phyloP scores from a whole-genome alignment of 1,140 invertebrate genomes.

The Ceratina australensis region DNA sequence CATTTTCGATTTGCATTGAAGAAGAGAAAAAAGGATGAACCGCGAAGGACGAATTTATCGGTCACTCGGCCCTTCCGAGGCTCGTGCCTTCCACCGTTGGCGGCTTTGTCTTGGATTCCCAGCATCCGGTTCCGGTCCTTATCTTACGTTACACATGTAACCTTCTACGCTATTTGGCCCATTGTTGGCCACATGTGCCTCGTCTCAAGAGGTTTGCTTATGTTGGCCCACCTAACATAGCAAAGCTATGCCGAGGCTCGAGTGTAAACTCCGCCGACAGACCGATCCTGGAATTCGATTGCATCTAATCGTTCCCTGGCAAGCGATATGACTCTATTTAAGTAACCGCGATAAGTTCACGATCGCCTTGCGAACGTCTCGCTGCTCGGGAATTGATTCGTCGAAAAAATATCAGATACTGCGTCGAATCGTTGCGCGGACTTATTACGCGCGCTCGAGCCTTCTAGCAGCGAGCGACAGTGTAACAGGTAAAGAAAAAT shows the following conservation, averaged over 20 bases:
- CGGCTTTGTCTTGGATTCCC: constrained; percentile 57
- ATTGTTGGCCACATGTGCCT: constrained; percentile 73
- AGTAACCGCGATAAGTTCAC: constrained; percentile 15
- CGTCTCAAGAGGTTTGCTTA: constrained; percentile 66
- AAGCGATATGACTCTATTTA: constrained; percentile 42
- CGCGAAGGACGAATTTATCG: constrained; percentile 32
- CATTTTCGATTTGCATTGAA: too few relatives aligned
- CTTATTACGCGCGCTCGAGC: too few relatives aligned
- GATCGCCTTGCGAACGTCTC: too few relatives aligned
- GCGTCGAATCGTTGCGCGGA: too few relatives aligned
- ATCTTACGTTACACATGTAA: constrained; percentile 70
- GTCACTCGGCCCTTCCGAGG: constrained; percentile 6
- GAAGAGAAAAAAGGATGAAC: not conserved
- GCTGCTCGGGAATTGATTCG: too few relatives aligned
- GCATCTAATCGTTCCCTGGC: constrained; percentile 49
- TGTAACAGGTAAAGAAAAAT: too few relatives aligned
- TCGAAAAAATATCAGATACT: too few relatives aligned
- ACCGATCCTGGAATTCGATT: constrained; percentile 57
- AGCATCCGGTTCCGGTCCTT: constrained; percentile 73
- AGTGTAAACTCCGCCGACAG: constrained; percentile 56
- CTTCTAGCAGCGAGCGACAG: too few relatives aligned
- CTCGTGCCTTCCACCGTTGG: constrained; percentile 3
- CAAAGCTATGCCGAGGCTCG: constrained; percentile 54
- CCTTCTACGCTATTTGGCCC: constrained; percentile 51
- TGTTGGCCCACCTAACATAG: constrained; percentile 65